These are phyloP conservation scores for Drosophila helvetica DNA, from an alignment of 2,888 invertebrate species.

Conservation along the genomic window DNA sequence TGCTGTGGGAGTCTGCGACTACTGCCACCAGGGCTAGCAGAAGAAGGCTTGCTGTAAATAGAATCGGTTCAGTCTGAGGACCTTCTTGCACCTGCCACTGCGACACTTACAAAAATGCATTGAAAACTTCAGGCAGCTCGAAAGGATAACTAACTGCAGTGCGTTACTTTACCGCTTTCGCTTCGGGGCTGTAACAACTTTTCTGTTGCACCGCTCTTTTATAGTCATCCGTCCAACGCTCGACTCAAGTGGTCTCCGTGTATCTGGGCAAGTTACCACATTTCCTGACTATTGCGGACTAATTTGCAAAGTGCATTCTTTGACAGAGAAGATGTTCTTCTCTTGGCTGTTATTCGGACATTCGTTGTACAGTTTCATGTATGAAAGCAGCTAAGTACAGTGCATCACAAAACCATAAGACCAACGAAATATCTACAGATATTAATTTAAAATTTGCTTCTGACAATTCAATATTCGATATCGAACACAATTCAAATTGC, in stretches of 20 bases:
- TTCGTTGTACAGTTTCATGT: background rate
- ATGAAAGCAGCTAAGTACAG: background rate
- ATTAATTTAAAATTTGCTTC: background rate
- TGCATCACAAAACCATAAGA: no score
- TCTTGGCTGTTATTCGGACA: background rate
- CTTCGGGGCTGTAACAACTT: slow-evolving; percentile 29
- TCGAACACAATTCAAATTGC: background rate
- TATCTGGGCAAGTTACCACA: background rate
- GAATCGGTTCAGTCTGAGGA: background rate
- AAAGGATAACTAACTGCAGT: slow-evolving; percentile 58
- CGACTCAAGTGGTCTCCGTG: background rate
- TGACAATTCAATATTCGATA: background rate
- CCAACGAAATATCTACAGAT: background rate
- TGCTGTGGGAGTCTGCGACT: slow-evolving; percentile 20
- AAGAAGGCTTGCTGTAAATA: slow-evolving; percentile 45
- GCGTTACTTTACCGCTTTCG: slow-evolving; percentile 55
- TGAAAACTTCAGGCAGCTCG: slow-evolving; percentile 14
- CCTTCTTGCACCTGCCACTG: background rate
- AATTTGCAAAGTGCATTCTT: slow-evolving; percentile 38
- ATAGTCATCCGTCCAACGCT: slow-evolving; percentile 30
- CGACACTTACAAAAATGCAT: slow-evolving; percentile 64
- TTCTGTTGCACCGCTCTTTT: slow-evolving; percentile 45
- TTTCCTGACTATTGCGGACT: slow-evolving; percentile 14
- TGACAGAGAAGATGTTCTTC: background rate
- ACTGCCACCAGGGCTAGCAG: slow-evolving; percentile 48